Percentiles rank a stretch among this genome's conserved stretches.
These are phyloP conservation scores for Brachionus rotundiformis DNA, from an alignment of 1,140 invertebrate genomes.

Conservation along the genomic window DNA sequence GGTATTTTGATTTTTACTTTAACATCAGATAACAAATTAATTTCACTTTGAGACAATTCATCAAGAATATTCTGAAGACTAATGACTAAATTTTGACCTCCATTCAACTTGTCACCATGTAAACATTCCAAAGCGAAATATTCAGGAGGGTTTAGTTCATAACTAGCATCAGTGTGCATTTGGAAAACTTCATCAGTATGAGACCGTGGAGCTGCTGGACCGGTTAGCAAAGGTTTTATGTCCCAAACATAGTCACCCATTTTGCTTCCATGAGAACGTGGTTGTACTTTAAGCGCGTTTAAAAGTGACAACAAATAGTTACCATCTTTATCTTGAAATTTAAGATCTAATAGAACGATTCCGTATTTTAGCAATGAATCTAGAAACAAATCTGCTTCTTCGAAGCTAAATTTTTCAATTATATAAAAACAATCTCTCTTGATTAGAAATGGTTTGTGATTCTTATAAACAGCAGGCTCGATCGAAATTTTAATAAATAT, in stretches of 20 bases:
- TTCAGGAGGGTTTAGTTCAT: background rate
- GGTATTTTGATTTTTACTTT: constrained; percentile 32
- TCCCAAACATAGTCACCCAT: constrained; percentile 18
- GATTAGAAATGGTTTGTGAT: constrained; percentile 6
- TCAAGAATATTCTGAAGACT: constrained; percentile 1
- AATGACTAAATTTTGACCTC: background rate
- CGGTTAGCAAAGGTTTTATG: background rate
- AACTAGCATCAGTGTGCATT: constrained; percentile 39
- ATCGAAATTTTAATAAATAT: background rate
- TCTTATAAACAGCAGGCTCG: background rate
- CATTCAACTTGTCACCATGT: background rate
- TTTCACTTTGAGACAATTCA: background rate
- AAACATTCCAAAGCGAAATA: constrained; percentile 30
- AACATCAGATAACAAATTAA: background rate
- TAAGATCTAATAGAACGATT: background rate
- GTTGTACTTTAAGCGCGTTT: background rate
- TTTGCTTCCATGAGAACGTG: background rate
- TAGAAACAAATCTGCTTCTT: background rate
- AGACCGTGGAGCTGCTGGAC: background rate
- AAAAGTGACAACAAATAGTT: background rate
- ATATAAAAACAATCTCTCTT: background rate
- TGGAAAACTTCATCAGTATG: constrained; percentile 22
- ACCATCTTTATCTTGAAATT: background rate
- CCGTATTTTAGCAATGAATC: background rate
- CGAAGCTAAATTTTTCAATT: background rate